Base-by-base conservation (phyloP, 2,888 invertebrate species). In the Polyploca ridens region DNA sequence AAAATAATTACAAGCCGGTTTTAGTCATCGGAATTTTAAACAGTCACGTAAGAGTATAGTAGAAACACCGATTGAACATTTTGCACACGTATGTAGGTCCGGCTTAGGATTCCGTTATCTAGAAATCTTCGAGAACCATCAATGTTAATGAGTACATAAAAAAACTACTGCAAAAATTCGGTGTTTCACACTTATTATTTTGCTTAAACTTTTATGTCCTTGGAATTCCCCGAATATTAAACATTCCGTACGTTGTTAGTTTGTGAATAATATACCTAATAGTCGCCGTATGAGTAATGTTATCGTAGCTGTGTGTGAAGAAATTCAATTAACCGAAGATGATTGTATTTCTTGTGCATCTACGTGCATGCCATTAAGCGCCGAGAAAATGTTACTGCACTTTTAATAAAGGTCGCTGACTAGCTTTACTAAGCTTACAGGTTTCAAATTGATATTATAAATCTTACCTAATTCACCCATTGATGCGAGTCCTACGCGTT, bases 21-120 rank as follows among this genome's bases (percentile, higher is more conserved):
- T 78, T 72, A 75, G 70, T 77, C 75, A 73, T 74, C 76, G 68
- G 71, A 75, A 82, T 81, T 81, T 77, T 74, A 77, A 81, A 79
- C 74, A 70, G 71, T 76, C 85, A 85, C 83, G 85, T 86, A 85
- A 82, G 75, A 64, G 69, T 73, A 72, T 73, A 69, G 70, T 69
- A 74, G 68, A 72, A 65, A 70, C 68, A 66, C 69, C 66, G 69
- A 76, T 81, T 79, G 68, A 70, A 72, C 63, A 85, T 81, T 79
- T 80, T 74, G 69, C 73, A 71, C 82, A 78, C 86, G 65, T 71
- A 72, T 75, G 68, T 78, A 77, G 74, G 81, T 84, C 79, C 80
- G 83, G 77, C 73, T 71, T 72, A 69, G 64, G 63, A 72, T 76
- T 80, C 86, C 87, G 87, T 86, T 86, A 86, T 76, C 72, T 65